Evolutionary conservation across 2,888 invertebrate genomes (phyloP).

Genomic region (Brachypterus glaber): DNA sequence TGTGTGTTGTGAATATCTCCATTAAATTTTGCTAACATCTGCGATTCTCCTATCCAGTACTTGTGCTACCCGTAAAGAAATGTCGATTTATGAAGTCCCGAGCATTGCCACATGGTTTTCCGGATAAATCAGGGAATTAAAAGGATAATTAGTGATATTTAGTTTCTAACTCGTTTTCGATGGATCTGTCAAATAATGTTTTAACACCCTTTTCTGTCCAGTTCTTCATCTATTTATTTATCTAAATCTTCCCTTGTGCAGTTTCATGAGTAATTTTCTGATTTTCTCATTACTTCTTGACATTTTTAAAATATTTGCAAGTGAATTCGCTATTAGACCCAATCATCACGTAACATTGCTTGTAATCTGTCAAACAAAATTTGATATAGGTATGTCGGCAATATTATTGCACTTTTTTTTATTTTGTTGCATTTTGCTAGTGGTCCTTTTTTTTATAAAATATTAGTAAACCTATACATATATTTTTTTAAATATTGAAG

Average conservation of each 20-base stretch:
- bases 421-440: conserved; percentile 12
- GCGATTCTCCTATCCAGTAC: conserved; percentile 29
- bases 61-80: conserved; percentile 35
- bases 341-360: conserved; percentile 24
- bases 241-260: no score
- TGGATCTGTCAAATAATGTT: conserved; percentile 20
- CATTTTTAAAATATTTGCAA: no score
- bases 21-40: conserved; percentile 28
- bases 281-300: no score
- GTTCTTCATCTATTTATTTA: no score
- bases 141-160: conserved; percentile 14
- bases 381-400: conserved; percentile 13
- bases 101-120: conserved; percentile 47
- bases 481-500: conserved; percentile 13
- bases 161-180: conserved; percentile 18
- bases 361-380: conserved; percentile 23
- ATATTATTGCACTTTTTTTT: conserved; percentile 5
- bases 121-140: conserved; percentile 28
- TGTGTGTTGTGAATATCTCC: conserved; percentile 24
- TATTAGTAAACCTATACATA: conserved; percentile 4
- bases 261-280: no score
- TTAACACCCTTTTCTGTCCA: no score
- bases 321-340: no score
- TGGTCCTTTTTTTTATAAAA: conserved; percentile 6
- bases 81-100: conserved; percentile 36